A percentile compares a stretch with the other conserved stretches of the same genome.
These are phyloP conservation scores for Napeogenes inachia DNA, from an alignment of 2,888 invertebrate species.

Conservation along the genomic window DNA sequence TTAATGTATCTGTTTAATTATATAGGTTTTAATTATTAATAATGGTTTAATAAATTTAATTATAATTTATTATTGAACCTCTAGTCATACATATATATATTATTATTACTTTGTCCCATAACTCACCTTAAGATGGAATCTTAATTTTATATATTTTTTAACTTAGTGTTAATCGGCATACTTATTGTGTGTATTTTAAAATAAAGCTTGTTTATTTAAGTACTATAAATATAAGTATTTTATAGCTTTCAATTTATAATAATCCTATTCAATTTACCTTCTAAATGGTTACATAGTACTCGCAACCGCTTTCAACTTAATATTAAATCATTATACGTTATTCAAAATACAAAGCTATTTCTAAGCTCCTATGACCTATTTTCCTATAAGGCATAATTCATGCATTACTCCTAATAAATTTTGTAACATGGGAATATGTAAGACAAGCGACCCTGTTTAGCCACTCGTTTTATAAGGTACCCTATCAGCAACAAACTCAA, in stretches of 20 bases:
- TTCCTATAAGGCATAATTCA: conserved; percentile 21
- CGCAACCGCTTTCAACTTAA: conserved; percentile 17
- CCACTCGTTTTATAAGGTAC: conserved; percentile 28
- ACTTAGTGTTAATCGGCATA: no score
- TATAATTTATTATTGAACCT: no score
- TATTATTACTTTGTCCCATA: no score
- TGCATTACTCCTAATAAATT: conserved; percentile 48
- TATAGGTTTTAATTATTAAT: no score
- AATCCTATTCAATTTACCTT: conserved; percentile 4
- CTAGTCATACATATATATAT: no score
- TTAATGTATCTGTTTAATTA: no score
- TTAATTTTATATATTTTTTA: no score
- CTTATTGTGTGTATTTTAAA: no score
- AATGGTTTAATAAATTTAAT: no score
- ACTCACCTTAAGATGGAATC: no score
- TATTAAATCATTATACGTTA: not conserved
- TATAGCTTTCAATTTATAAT: not conserved
- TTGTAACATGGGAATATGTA: conserved; percentile 48
- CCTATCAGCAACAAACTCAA: conserved; percentile 21
- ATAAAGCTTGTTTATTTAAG: not conserved
- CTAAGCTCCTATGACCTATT: conserved; percentile 13
- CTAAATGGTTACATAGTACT: not conserved
- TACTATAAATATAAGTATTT: conserved; percentile 2
- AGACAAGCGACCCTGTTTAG: conserved; percentile 36
- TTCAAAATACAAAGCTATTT: conserved; percentile 24